Percentiles rank a stretch among this genome's conserved stretches.
Conservation (phyloP, 2,888 invertebrate genomes). For the Hetaerina titia region DNA sequence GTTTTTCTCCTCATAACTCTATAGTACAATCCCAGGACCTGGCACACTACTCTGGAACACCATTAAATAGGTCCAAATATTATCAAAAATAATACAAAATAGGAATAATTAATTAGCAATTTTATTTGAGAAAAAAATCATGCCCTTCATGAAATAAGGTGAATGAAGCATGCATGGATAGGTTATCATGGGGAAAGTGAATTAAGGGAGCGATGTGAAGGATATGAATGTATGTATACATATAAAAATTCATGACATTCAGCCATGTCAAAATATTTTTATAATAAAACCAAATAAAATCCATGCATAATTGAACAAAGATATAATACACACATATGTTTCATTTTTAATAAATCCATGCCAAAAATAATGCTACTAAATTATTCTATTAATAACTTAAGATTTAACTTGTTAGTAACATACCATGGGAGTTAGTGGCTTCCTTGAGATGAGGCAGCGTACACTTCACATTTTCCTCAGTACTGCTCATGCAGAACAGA, state of each 20-base stretch:
- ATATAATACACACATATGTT: not conserved
- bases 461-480: constrained; percentile 58
- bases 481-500: constrained; percentile 48
- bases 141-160: too few relatives aligned
- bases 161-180: too few relatives aligned
- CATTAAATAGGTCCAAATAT: too few relatives aligned
- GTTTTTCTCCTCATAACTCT: too few relatives aligned
- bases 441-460: constrained; percentile 56
- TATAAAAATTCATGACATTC: not conserved
- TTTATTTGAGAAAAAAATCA: too few relatives aligned
- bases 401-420: constrained; percentile 53
- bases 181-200: too few relatives aligned
- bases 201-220: too few relatives aligned
- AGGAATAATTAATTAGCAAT: too few relatives aligned
- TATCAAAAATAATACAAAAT: too few relatives aligned
- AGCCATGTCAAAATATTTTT: not conserved
- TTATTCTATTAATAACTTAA: not conserved
- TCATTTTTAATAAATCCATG: not conserved
- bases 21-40: too few relatives aligned
- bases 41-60: too few relatives aligned
- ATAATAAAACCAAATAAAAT: not conserved
- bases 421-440: constrained; percentile 65
- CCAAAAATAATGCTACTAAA: not conserved
- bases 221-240: not conserved
- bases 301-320: not conserved